Conservation (phyloP, 2,113 vertebrate species). For the Hucho hucho region DNA sequence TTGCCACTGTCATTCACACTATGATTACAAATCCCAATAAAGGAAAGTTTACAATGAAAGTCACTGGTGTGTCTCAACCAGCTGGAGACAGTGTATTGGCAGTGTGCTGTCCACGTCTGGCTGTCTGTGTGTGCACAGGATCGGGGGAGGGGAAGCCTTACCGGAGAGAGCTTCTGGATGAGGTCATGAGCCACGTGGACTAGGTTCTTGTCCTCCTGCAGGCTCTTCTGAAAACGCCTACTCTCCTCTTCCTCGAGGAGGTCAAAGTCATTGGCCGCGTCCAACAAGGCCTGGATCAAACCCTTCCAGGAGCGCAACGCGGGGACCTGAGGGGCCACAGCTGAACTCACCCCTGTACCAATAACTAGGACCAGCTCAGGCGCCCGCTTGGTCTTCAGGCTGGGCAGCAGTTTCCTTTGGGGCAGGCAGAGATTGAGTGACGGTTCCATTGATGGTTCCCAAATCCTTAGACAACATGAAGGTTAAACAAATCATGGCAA, state of each 20-base stretch:
- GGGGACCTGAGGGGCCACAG: slow-evolving; percentile 91
- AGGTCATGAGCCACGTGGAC: slow-evolving; percentile 95
- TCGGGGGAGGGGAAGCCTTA: slow-evolving; percentile 67
- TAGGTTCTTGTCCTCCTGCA: slow-evolving; percentile 93
- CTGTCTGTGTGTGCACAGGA: neutral
- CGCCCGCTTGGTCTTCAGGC: slow-evolving; percentile 92
- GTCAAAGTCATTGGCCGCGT: slow-evolving; percentile 93
- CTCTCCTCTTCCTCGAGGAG: slow-evolving; percentile 94
- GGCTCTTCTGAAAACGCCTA: slow-evolving; percentile 88
- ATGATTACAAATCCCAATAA: neutral
- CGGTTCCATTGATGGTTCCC: slow-evolving; percentile 22
- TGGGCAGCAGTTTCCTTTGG: slow-evolving; percentile 90
- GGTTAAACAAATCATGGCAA: slow-evolving; percentile 34
- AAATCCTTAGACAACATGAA: slow-evolving; percentile 38
- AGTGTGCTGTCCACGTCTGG: neutral
- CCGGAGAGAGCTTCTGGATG: slow-evolving; percentile 95
- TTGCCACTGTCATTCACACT: neutral
- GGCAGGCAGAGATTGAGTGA: slow-evolving; percentile 44
- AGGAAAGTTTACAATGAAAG: neutral
- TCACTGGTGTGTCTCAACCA: neutral
- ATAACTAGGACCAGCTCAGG: slow-evolving; percentile 92
- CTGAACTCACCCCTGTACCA: slow-evolving; percentile 91
- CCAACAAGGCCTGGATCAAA: slow-evolving; percentile 90
- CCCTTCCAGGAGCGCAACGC: slow-evolving; percentile 95
- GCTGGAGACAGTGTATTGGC: neutral